Evolutionary conservation across 2,113 vertebrate genomes (phyloP), one percentile per base, ranked within the genome.

Genomic region (Stercorarius parasiticus): DNA sequence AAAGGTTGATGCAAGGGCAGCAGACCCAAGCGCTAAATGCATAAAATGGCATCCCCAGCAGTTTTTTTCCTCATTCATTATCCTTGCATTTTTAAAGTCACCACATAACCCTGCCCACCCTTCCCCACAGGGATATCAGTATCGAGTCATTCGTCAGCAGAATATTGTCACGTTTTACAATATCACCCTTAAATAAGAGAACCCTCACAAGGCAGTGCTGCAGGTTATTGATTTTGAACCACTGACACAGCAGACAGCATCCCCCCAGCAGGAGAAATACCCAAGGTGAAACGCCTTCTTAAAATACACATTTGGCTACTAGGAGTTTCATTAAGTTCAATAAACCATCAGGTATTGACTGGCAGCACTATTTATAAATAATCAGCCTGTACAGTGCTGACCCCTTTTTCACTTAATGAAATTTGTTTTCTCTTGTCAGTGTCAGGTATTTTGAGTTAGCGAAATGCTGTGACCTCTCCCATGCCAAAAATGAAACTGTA

Each of bases 111-210:
- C 90, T 73, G 73, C 53, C 64, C 83, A 85, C 47, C 56, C 43
- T 45, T 86, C 53, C 53, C 70, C 81, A 45, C 47, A 82, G 85
- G 42, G 21, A 58, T 81, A 58, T n/a, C 43, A 18, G 34, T 53
- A 93, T 73, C 7, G 16, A 97, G 74, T 36, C 25, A 56, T 90
- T 86, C 0, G 5, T 97, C 86, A 96, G 96, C 91, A 95, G 82
- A 93, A 93, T 93, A 93, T 78, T 88, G 93, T 95, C 96, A 97
- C 95, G 89, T 94, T 94, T 96, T 95, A 87, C 92, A 95, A 64
- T 86, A 96, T 91, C 90, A 91, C 81, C 71, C 91, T 95, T 83
- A 88, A 83, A 79, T 66, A 92, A 64, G 45, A 15, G 30, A 53
- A 69, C 27, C 71, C 56, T 93, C 77, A 73, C 83, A 88, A 82